Percentiles rank a stretch among this genome's conserved stretches.
These are phyloP conservation scores for Triops longicaudatus DNA, from an alignment of 1,140 invertebrate genomes.

Conservation along the genomic window DNA sequence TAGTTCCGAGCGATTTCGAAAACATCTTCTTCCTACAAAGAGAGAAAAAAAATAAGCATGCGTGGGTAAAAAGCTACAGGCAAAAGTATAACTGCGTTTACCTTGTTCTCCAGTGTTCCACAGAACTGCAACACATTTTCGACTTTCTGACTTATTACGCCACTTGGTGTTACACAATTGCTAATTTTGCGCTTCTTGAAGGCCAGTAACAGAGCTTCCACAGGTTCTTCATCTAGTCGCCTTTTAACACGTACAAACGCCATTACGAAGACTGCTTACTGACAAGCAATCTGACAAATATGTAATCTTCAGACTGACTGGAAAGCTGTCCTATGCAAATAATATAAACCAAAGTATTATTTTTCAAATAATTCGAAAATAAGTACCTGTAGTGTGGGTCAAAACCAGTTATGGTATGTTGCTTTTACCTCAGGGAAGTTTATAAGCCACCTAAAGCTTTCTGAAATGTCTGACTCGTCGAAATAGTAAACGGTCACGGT, in stretches of 20 bases:
- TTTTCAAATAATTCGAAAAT: too few species aligned
- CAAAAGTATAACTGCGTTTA: constrained; percentile 38
- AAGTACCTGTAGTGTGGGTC: too few species aligned
- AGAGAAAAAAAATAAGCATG: not conserved
- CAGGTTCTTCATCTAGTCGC: constrained; percentile 46
- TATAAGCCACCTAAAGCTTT: too few species aligned
- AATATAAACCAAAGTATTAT: too few species aligned
- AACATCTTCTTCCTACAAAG: not conserved
- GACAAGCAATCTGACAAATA: not conserved
- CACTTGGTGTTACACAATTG: constrained; percentile 32
- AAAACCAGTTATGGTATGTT: too few species aligned
- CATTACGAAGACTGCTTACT: not conserved
- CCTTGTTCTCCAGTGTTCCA: constrained; percentile 44
- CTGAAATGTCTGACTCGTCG: too few species aligned
- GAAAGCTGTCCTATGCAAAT: too few species aligned
- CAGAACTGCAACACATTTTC: constrained; percentile 44
- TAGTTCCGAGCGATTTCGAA: not conserved
- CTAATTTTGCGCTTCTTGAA: constrained; percentile 44
- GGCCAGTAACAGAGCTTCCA: constrained; percentile 45
- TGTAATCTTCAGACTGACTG: not conserved
- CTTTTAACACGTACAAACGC: constrained; percentile 49
- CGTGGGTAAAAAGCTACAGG: not conserved
- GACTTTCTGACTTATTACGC: constrained; percentile 31
- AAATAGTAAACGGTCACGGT: too few species aligned
- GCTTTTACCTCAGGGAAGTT: too few species aligned